Conservation (phyloP, 2,797 vertebrate species). For the Channa striata region DNA sequence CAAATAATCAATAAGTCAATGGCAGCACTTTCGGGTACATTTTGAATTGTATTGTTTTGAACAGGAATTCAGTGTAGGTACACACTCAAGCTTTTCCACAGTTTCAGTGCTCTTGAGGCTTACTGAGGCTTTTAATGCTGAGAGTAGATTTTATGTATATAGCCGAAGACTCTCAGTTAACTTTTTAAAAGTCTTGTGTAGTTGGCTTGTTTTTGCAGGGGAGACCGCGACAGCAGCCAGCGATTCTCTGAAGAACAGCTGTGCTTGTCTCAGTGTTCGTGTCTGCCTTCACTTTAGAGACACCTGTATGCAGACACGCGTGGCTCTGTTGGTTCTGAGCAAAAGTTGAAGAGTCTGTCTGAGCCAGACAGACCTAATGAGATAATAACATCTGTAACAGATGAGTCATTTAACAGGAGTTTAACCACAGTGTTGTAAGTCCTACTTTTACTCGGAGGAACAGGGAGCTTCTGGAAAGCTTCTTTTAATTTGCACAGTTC, state of each 20-base stretch:
- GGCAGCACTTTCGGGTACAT: background rate
- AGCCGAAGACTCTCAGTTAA: conserved; percentile 36
- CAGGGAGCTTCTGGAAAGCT: conserved; percentile 27
- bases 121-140: background rate
- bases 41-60: conserved; percentile 4
- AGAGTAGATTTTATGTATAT: conserved; percentile 19
- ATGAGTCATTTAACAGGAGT: conserved; percentile 66
- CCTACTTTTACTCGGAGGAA: conserved; percentile 40
- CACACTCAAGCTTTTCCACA: background rate
- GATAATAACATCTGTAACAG: conserved; percentile 49
- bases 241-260: background rate
- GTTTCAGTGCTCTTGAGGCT: conserved; percentile 23
- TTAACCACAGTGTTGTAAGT: conserved; percentile 45
- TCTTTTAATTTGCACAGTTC: conserved; percentile 44
- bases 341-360: conserved; percentile 18
- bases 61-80: conserved; percentile 33
- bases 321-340: conserved; percentile 46
- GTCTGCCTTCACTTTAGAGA: conserved; percentile 1
- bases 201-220: conserved; percentile 1
- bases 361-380: conserved; percentile 55
- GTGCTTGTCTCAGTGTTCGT: conserved; percentile 10
- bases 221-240: conserved; percentile 7
- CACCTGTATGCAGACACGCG: conserved; percentile 2
- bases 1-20: conserved; percentile 20
- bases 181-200: conserved; percentile 23